Conservation (phyloP, 2,888 invertebrate species). For the Papilio gigon region DNA sequence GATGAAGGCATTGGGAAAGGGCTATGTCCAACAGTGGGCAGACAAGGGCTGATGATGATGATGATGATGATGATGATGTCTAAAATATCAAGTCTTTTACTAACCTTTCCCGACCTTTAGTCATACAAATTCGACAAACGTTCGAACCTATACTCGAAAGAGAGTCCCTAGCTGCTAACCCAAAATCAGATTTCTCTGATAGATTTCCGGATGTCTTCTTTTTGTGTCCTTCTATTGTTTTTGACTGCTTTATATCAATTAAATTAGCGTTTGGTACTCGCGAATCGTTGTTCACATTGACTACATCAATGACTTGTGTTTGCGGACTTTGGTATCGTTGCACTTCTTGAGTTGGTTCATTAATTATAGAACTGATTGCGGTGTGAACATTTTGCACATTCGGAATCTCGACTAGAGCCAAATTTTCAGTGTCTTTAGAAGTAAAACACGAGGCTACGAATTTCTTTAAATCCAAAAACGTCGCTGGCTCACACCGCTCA, state of each 20-base stretch:
- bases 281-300: conserved; percentile 55
- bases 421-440: conserved; percentile 54
- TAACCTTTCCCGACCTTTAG: conserved; percentile 74
- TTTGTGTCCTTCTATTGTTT: conserved; percentile 54
- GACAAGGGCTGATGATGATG: too few species aligned
- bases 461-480: conserved; percentile 66
- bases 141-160: conserved; percentile 82
- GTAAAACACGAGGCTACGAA: conserved; percentile 74
- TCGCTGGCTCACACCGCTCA: conserved; percentile 52
- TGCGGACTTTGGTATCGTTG: conserved; percentile 50
- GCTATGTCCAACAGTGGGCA: too few species aligned
- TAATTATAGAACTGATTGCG: conserved; percentile 48
- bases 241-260: conserved; percentile 59
- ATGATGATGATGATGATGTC: too few species aligned
- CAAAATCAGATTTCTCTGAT: conserved; percentile 68
- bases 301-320: conserved; percentile 55
- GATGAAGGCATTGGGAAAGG: too few species aligned
- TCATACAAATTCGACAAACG: conserved; percentile 86
- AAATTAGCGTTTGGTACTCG: conserved; percentile 26
- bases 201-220: conserved; percentile 65
- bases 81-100: conserved; percentile 14
- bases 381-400: conserved; percentile 55
- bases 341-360: conserved; percentile 50
- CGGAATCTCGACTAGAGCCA: conserved; percentile 54
- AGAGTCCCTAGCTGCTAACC: conserved; percentile 66